Base-by-base conservation (phyloP, 2,797 vertebrate species). In the Syngnathus rostellatus region DNA sequence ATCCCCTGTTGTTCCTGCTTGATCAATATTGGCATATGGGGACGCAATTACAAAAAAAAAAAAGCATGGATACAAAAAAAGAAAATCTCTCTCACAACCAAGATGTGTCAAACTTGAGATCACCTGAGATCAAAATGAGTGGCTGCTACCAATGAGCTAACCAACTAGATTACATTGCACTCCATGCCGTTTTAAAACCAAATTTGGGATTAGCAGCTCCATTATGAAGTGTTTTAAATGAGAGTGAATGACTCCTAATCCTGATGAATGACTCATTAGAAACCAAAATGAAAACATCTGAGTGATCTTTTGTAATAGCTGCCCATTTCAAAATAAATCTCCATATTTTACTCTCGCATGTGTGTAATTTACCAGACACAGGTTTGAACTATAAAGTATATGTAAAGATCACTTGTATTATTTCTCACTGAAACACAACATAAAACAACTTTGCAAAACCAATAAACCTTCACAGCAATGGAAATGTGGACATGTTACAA, bases 391-490 rank as follows among this genome's bases (percentile, higher is more conserved):
- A 54, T 63, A 8, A 70, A 59, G 57, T 21, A 11, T 55, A 55
- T 21, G 25, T 53, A 65, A 65, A 85, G 82, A 88, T 86, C 83
- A 87, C 70, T 39, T 37, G 63, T 65, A 3, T 31, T 31, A 79
- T 68, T 80, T 77, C n/a, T 80, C 80, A 77, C 85, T 87, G 81
- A 51, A 80, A 65, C 45, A 79, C 8, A 70, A 75, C 51, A 50
- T 69, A 48, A 19, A 19, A 60, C 31, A 51, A 19, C n/a, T 7
- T 17, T 31, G 2, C 23, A 51, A 16, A 48, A 41, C 43, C 58
- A 39, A n/a, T 40, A 60, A 39, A 60, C 17, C 16, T 39, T 40
- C 58, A 21, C 9, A n/a, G 39, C 58, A 61, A 2, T 11, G 10
- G 21, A 39, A 40, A 60, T 10, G 17, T n/a, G 11, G 40, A 25